Evolutionary conservation across 2,888 invertebrate species (phyloP), one percentile per base, ranked within the genome.

Genomic region (Hydrotaea diabolus): DNA sequence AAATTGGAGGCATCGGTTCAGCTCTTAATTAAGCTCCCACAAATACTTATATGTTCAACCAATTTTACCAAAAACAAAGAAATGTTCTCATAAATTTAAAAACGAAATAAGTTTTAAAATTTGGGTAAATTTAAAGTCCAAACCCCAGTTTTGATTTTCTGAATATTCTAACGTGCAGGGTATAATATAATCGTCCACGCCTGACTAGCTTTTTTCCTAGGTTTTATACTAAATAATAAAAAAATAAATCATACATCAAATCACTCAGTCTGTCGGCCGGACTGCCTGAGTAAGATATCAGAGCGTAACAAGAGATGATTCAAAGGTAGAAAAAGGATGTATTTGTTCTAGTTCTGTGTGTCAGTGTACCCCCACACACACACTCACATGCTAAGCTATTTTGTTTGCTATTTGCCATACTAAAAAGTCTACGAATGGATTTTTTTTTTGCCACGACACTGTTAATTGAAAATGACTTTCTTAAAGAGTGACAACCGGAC

Each of bases 331-430:
- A 57, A 73, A 72, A 55, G 55, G 57, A 57, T 39, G 19, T 72
- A 36, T 72, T 73, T 57, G 19, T 55, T 73, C n/a, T 73, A 53
- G 17, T 57, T 73, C 15, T 46, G 21, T 69, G 66, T 39, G 62
- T 36, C n/a, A 31, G 62, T 62, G 31, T 62, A n/a, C 7, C 7
- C 9, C 3, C 3, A 15, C 23, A 23, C 15, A 59, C 26, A 59
- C 13, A 13, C 26, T 26, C 26, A 26, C 15, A 26, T 64, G 9
- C 2, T 31, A 4, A 7, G 7, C 3, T 31, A 31, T 31, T 64
- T 64, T 36, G 66, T 19, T 76, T 79, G 74, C 72, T 75, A 26
- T 49, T 76, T 83, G 83, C 57, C 76, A 79, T 64, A 79, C 76
- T 31, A 62, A 62, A 69, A 69, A 69, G 15, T 39, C 43, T 43